A percentile compares a stretch with the other conserved stretches of the same genome.
These are phyloP conservation scores for Miniopterus natalensis DNA, from an alignment of 2,113 vertebrate species.

Conservation along the genomic window DNA sequence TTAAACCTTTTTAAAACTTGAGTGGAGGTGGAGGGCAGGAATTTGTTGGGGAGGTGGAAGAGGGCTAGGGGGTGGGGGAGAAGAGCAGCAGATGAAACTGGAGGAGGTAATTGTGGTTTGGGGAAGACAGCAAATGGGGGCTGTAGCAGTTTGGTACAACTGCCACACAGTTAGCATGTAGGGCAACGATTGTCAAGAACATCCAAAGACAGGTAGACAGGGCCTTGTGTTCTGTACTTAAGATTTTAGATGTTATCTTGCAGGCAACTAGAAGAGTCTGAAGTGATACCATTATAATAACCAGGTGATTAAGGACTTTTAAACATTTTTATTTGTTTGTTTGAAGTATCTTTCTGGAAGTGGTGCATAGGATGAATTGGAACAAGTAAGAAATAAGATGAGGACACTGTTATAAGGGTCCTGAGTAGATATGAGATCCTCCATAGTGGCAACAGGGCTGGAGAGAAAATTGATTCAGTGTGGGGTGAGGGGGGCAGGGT, in stretches of 20 bases:
- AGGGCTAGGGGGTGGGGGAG: neutral
- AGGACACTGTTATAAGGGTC: neutral
- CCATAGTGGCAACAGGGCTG: too few relatives aligned
- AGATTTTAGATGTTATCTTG: neutral
- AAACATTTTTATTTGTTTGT: neutral
- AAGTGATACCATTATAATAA: neutral
- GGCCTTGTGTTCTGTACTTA: neutral
- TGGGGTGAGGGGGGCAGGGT: neutral
- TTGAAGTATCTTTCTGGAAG: slow-evolving; percentile 20
- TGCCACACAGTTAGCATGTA: neutral
- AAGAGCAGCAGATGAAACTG: neutral
- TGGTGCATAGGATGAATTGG: neutral
- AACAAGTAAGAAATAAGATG: neutral
- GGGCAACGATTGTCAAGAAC: neutral
- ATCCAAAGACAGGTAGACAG: neutral
- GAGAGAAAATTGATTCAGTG: neutral
- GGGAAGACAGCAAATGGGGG: neutral
- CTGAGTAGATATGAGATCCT: neutral
- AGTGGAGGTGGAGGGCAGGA: neutral
- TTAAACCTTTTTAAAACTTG: neutral
- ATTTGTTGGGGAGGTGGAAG: neutral
- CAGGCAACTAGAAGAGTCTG: neutral
- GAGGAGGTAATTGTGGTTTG: neutral
- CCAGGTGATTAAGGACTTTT: neutral
- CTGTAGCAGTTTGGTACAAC: neutral